Conservation (phyloP, 2,888 invertebrate genomes). For the Agonopterix arenella region DNA sequence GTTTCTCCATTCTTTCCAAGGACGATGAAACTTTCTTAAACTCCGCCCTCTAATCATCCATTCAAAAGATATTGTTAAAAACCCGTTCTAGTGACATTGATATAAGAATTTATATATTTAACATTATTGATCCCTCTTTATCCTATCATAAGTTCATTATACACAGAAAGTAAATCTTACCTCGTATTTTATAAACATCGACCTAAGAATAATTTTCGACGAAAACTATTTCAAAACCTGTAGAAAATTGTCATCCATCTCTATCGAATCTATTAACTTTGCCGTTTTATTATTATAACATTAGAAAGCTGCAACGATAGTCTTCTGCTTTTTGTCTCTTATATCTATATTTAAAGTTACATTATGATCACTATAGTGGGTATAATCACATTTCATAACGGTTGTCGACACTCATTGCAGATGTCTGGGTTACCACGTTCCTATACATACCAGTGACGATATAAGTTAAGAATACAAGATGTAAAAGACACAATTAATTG, state of each 20-base stretch:
- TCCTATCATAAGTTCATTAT: conserved; percentile 53
- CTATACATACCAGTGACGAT: conserved; percentile 40
- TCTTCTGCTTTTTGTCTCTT: conserved; percentile 26
- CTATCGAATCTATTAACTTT: conserved; percentile 15
- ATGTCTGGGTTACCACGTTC: conserved; percentile 29
- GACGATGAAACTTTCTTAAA: conserved; percentile 13
- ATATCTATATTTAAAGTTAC: conserved; percentile 35
- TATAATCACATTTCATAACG: conserved; percentile 51
- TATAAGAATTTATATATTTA: conserved; percentile 31
- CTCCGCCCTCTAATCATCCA: conserved; percentile 5
- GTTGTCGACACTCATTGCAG: conserved; percentile 42
- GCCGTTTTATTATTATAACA: conserved; percentile 16
- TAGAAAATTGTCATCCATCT: conserved; percentile 47
- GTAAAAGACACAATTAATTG: conserved; percentile 38
- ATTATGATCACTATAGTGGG: conserved; percentile 36
- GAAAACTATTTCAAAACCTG: conserved; percentile 68
- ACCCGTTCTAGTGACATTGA: conserved; percentile 19
- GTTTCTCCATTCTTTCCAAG: conserved; percentile 33
- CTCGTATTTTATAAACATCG: conserved; percentile 34
- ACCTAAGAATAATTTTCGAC: conserved; percentile 27
- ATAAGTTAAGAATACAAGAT: conserved; percentile 31
- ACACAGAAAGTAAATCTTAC: conserved; percentile 37
- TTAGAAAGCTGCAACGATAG: conserved; percentile 42
- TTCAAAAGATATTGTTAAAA: conserved; percentile 7
- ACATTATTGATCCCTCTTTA: conserved; percentile 61